Conservation (phyloP, 1,140 invertebrate species). For the Eciton burchellii region DNA sequence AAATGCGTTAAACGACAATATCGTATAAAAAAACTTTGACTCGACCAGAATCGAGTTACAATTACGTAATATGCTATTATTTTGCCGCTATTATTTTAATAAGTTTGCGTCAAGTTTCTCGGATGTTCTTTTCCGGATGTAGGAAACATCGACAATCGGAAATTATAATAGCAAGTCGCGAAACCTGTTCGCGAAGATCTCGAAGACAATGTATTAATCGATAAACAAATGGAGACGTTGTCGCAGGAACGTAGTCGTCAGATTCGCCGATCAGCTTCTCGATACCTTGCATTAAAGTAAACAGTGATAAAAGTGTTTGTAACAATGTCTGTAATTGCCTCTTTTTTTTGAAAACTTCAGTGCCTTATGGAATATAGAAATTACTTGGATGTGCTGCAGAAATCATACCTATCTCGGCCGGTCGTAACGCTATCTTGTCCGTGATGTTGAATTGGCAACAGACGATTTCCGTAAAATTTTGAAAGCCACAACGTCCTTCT, state of each 20-base stretch:
- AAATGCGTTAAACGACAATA: not conserved
- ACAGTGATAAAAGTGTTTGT: too few species aligned
- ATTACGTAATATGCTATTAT: not conserved
- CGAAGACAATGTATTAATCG: constrained; percentile 28
- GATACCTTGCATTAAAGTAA: too few species aligned
- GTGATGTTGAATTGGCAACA: constrained; percentile 75
- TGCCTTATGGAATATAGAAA: too few species aligned
- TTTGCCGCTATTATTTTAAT: not conserved
- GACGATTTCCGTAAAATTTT: constrained; percentile 76
- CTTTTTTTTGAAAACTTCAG: too few species aligned
- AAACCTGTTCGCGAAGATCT: constrained; percentile 23
- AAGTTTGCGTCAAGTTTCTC: not conserved
- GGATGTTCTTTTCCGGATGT: not conserved
- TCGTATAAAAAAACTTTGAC: not conserved
- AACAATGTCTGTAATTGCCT: too few species aligned
- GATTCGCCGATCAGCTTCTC: not conserved
- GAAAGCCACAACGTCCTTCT: constrained; percentile 77
- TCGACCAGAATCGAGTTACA: not conserved
- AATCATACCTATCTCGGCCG: constrained; percentile 58
- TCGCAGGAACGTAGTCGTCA: not conserved
- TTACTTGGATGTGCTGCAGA: not conserved
- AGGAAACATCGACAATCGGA: constrained; percentile 6
- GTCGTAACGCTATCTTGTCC: constrained; percentile 14
- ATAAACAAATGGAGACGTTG: not conserved
- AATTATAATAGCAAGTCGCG: not conserved